These are phyloP conservation scores for Frankliniella intonsa DNA, from an alignment of 2,888 invertebrate species.

Conservation along the genomic window DNA sequence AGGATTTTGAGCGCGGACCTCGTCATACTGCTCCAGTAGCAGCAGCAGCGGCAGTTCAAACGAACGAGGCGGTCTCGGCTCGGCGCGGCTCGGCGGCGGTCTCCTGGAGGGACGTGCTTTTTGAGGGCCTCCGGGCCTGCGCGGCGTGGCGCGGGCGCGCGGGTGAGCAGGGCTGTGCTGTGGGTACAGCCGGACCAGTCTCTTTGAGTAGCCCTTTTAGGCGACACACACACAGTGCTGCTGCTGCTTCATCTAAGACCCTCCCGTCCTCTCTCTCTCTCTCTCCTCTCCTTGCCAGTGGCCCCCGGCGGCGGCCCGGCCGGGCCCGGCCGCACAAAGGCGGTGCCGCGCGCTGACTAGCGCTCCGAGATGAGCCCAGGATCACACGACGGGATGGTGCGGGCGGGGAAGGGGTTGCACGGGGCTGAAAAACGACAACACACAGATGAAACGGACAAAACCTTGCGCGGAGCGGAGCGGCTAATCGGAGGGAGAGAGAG, in stretches of 20 bases:
- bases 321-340: no score
- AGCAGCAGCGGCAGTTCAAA: neutral
- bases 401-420: no score
- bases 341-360: no score
- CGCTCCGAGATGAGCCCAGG: neutral
- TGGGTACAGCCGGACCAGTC: neutral
- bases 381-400: neutral
- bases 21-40: neutral
- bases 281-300: no score
- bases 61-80: no score
- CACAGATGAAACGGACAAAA: constrained; percentile 22
- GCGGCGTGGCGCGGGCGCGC: neutral
- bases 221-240: neutral
- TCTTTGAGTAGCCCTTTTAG: neutral
- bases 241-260: no score
- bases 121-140: neutral
- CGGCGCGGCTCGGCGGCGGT: no score
- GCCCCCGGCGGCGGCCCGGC: no score
- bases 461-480: neutral
- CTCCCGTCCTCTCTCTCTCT: no score
- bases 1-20: no score
- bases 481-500: no score
- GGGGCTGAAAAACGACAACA: constrained; percentile 20
- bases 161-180: neutral
- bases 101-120: neutral